Evolutionary conservation across 2,888 invertebrate genomes (phyloP).

Genomic region (Pachydiplax longipennis): DNA sequence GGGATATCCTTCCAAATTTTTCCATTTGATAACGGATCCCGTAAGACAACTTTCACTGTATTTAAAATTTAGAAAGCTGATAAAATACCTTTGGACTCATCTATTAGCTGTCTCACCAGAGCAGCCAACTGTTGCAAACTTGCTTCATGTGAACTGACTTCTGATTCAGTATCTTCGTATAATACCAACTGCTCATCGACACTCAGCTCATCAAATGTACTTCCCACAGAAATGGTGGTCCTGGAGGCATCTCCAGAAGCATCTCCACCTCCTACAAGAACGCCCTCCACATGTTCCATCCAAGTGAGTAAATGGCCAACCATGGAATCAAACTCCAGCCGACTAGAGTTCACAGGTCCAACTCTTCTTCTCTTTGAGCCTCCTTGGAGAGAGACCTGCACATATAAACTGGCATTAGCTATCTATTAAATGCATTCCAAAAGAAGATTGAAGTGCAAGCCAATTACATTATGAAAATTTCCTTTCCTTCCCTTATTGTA

Average conservation of each 20-base stretch:
- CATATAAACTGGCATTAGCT: neutral
- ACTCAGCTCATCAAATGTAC: conserved; percentile 61
- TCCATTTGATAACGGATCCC: no score
- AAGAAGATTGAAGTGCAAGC: no score
- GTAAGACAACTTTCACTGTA: no score
- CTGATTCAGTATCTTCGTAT: conserved; percentile 63
- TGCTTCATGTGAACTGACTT: conserved; percentile 59
- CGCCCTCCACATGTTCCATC: conserved; percentile 60
- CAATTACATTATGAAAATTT: no score
- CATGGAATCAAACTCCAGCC: conserved; percentile 63
- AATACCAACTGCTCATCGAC: conserved; percentile 64
- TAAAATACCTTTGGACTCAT: neutral
- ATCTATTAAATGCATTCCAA: no score
- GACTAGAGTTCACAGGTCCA: conserved; percentile 53
- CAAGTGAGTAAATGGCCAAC: conserved; percentile 58
- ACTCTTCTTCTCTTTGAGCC: conserved; percentile 60
- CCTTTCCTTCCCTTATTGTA: no score
- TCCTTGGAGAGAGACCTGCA: conserved; percentile 52
- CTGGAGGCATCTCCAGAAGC: conserved; percentile 52
- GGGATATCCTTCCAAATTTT: no score
- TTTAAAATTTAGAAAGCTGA: no score
- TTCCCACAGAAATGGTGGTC: conserved; percentile 50
- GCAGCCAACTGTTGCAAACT: conserved; percentile 65
- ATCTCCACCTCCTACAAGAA: conserved; percentile 49
- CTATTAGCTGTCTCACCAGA: conserved; percentile 65